Evolutionary conservation across 2,113 vertebrate genomes (phyloP).

Genomic region (Notiomystis cincta): DNA sequence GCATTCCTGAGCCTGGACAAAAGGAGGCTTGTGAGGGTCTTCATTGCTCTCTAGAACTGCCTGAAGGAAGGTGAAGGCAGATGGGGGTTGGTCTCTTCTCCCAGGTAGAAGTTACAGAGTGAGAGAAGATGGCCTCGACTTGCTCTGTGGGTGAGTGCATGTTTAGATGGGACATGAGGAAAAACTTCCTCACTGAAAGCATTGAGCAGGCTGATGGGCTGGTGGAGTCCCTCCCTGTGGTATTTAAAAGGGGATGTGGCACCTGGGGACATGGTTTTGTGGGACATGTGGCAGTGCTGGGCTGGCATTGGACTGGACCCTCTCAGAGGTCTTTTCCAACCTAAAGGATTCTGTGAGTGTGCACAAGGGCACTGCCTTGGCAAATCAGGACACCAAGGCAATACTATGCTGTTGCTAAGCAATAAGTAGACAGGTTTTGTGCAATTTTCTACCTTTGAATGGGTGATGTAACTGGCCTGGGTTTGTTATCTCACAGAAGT

Average conservation of each 20-base stretch:
- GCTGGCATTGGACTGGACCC: accelerated
- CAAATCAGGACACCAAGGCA: not conserved
- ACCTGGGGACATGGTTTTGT: not conserved
- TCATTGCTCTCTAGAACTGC: not conserved
- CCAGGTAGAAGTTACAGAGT: not conserved
- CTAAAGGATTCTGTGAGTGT: not conserved
- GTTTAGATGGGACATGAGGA: not conserved
- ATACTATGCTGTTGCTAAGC: conserved; percentile 44
- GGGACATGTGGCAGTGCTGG: not conserved
- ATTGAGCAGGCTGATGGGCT: not conserved
- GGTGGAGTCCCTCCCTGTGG: not conserved
- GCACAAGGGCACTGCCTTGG: not conserved
- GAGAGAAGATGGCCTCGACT: not conserved
- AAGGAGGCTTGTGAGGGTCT: not conserved
- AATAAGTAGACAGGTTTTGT: conserved; percentile 25
- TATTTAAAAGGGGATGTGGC: not conserved
- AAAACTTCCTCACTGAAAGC: not conserved
- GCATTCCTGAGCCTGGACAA: not conserved
- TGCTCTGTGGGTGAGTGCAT: not conserved
- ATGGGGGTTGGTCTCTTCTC: not conserved
- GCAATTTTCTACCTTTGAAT: conserved; percentile 8
- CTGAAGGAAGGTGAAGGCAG: not conserved
- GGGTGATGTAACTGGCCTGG: not conserved
- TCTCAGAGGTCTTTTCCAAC: not conserved
- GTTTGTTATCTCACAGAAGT: not conserved